Evolutionary conservation across 2,113 vertebrate species (phyloP), one percentile per base, ranked within the genome.

Genomic region (Tretioscincus oriximinensis): DNA sequence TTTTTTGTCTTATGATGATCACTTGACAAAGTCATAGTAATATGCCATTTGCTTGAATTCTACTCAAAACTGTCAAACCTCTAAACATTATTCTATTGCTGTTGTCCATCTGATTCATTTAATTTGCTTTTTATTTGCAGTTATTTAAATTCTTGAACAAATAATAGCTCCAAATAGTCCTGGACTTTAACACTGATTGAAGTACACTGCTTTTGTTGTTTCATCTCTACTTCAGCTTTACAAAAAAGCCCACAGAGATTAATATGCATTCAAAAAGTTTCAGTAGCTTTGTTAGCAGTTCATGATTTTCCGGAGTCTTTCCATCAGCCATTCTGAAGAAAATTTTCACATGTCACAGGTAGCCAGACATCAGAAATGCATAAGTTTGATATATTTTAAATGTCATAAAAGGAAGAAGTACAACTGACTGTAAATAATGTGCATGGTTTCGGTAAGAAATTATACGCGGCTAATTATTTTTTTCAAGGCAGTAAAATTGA

Each of bases 401-500:
- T 21, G 31, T 10, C 58, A 58, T 28, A n/a, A 29, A 71, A 51
- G 16, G 4, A 45, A 1, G 24, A 31, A 73, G 9, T 45, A 58
- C 9, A 73, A 65, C 7, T 66, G 45, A 20, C 22, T 5, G 20
- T 21, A 58, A 14, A 58, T 47, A 2, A 12, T n/a, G 20, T 26
- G 5, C 35, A 10, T 77, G 77, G 64, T 81, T 73, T 47, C 14
- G 74, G 9, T 11, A 72, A 80, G 1, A 82, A 14, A 64, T 49
- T 77, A 9, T 78, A 79, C n/a, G 47, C 31, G 81, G 14, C 83
- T 64, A 41, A 41, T 2, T 87, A 51, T 3, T 87, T 86, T 35
- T 9, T 81, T 41, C 35, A 20, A 18, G 18, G n/a, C 64, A 24
- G 7, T 49, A 31, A 31, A 22, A 26, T 29, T 21, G 7, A 26